Base-by-base conservation (phyloP, 2,113 vertebrate species). In the Forbesichthys agassizii region DNA sequence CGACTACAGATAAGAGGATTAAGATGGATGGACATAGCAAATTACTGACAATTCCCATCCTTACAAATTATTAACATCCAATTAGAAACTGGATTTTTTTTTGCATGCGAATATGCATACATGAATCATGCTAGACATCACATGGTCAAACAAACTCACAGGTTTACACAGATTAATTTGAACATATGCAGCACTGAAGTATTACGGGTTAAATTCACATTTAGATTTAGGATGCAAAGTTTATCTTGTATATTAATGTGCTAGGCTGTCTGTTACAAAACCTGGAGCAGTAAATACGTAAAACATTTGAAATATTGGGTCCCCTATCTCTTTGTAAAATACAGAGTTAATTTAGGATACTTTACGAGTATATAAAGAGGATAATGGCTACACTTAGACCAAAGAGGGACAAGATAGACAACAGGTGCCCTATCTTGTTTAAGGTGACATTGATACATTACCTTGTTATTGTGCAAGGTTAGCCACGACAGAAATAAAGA, bases 401-500 rank as follows among this genome's bases (percentile, higher is more conserved):
- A 27, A 27, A 27, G 27, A 11, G 68, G 59, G 8, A 4, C 51
- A 48, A 54, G 66, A 71, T 13, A 10, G 74, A 77, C 70, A 87
- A 55, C 85, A 88, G 86, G 83, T 88, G 89, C 73, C 69, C 53
- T 70, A 79, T 88, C 76, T 56, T 72, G 78, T 84, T 87, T 79
- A 87, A 46, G 49, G 68, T 7, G 33, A 52, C 69, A 60, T 48
- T 73, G 83, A 79, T 69, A 65, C 20, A 74, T 77, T 61, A 66
- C 54, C 58, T 78, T 2, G 9, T 61, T 52, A 54, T 53, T 0
- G 9, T 58, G 56, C 20, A 58, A 1, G 54, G 62, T 52, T n/a
- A 67, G 66, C 59, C 69, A 51, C 69, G 64, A 71, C 64, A 81
- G 57, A 70, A 68, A 76, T 57, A 66, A 66, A 57, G 61, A 51